phyloP scores from a whole-genome alignment of 2,888 invertebrate species.

The Amiota mariae region DNA sequence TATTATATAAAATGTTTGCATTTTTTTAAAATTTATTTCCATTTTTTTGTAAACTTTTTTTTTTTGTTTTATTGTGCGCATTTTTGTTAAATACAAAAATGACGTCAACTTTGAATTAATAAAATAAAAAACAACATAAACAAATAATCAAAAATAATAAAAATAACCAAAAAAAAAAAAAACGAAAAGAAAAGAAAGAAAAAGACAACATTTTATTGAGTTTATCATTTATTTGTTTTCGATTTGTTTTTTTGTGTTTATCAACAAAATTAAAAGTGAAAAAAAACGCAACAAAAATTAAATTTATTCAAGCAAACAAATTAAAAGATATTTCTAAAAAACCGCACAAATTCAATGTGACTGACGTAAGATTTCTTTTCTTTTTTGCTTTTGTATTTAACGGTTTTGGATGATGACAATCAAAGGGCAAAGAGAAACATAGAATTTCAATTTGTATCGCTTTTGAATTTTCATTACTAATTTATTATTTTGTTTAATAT shows the following conservation, averaged over 20 bases:
- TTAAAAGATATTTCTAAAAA: conserved; percentile 49
- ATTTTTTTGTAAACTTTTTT: background rate
- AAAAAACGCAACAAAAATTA: conserved; percentile 38
- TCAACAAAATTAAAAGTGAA: conserved; percentile 35
- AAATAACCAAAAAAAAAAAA: conserved; percentile 36
- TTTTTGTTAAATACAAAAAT: conserved; percentile 42
- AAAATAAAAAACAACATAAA: conserved; percentile 16
- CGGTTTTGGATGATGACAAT: conserved; percentile 3
- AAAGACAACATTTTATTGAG: background rate
- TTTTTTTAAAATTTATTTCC: too few relatives aligned
- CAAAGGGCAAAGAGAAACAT: background rate
- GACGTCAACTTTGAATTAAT: conserved; percentile 50
- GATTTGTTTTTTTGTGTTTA: conserved; percentile 10
- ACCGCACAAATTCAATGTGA: conserved; percentile 38
- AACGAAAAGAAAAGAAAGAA: conserved; percentile 9
- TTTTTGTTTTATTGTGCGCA: conserved; percentile 10
- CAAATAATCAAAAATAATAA: conserved; percentile 24
- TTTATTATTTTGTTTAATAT: background rate
- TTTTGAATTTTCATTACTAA: too few relatives aligned
- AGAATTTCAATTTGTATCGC: background rate
- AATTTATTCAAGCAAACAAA: conserved; percentile 38
- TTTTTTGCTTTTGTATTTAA: background rate
- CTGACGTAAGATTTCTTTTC: conserved; percentile 57
- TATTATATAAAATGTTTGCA: conserved; percentile 3
- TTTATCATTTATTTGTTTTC: background rate